Conservation (phyloP, 2,888 invertebrate genomes). For the Nephrotoma flavescens region DNA sequence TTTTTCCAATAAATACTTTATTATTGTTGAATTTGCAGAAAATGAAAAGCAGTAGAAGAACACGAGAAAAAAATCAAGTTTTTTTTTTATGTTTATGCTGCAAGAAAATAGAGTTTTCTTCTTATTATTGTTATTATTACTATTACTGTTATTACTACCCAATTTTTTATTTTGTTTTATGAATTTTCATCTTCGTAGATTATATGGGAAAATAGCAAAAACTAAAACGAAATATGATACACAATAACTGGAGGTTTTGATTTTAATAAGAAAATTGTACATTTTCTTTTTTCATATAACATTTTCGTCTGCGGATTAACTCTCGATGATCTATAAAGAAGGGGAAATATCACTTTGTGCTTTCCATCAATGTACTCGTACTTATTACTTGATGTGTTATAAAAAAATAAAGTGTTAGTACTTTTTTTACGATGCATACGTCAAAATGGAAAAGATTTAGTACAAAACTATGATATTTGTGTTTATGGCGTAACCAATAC, state of each 20-base stretch:
- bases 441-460: no score
- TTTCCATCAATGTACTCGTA: no score
- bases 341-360: not conserved
- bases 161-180: not conserved
- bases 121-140: not conserved
- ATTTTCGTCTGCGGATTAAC: not conserved
- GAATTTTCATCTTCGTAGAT: not conserved
- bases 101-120: not conserved
- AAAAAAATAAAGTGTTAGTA: no score
- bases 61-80: not conserved
- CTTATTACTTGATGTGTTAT: no score
- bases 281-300: not conserved
- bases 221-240: not conserved
- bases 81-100: not conserved
- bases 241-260: not conserved
- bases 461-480: not conserved
- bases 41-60: not conserved
- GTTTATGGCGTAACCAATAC: not conserved
- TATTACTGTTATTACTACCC: not conserved
- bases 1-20: not conserved
- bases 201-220: not conserved
- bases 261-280: not conserved
- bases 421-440: no score
- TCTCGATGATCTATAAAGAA: not conserved
- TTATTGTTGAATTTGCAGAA: not conserved